Base-by-base conservation (phyloP, 2,113 vertebrate species). In the Canis aureus region DNA sequence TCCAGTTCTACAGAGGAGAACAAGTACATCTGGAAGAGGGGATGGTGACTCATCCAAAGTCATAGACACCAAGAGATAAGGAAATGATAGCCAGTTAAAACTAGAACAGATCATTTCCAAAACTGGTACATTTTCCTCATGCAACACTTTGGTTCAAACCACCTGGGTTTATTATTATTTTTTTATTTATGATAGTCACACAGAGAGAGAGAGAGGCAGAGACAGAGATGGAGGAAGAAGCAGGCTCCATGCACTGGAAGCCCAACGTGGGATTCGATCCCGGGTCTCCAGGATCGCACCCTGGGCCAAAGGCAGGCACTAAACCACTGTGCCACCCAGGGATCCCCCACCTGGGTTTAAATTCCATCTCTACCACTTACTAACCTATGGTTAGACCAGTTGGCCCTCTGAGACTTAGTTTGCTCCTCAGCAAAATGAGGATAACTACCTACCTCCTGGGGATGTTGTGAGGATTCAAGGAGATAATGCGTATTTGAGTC, bases 381-480 rank as follows among this genome's bases (percentile, higher is more conserved):
- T 53, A 22, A 69, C 67, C 57, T 16, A 0, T 3, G 1, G 53
- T 38, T 32, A 22, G 8, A 51, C 17, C 4, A 0, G 51, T 15
- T 22, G 64, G 49, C 84, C 25, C 88, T 55, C 9, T 51, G 53
- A 86, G 90, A 32, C 80, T 80, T 11, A 8, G 38, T 35, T 69
- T 92, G 32, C 66, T 93, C n/a, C 4, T 76, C 43, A 62, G 49
- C 51, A 71, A 57, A 74, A 57, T 25, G 35, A 27, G 8, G 19
- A 59, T 49, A 49, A n/a, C 8, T 1, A 13, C 51, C 67, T 90
- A 29, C 74, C n/a, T 55, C 83, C 11, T 19, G 22, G 32, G 60
- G 29, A 19, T 22, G 3, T 4, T 3, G 22, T 11, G 57, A 35
- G 23, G n/a, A 64, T 43, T 53, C 78, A 22, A 1, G 55, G 64